phyloP scores from a whole-genome alignment of 2,113 vertebrate species.

The Platichthys stellatus region DNA sequence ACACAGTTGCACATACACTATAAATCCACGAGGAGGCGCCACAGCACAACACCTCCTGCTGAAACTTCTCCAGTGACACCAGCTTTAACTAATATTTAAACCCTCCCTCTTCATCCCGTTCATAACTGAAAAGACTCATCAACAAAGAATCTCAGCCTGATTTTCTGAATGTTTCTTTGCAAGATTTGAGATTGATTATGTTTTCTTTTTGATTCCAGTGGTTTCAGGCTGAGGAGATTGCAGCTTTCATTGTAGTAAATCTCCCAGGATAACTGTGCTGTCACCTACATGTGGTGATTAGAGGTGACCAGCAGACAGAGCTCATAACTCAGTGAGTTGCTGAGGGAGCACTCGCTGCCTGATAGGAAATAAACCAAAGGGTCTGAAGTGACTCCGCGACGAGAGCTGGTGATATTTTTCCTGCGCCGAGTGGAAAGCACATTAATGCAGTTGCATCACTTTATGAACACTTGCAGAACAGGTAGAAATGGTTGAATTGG shows the following conservation, averaged over 20 bases:
- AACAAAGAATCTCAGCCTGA: neutral
- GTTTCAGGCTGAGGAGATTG: constrained; percentile 1
- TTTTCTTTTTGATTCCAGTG: neutral
- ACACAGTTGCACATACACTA: no score
- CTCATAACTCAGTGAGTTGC: constrained; percentile 24
- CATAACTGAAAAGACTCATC: neutral
- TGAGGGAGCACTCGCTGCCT: constrained; percentile 3
- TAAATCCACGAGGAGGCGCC: no score
- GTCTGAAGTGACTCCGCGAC: neutral
- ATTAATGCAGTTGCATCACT: neutral
- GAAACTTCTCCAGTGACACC: no score
- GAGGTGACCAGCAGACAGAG: constrained; percentile 22
- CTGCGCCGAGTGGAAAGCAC: neutral
- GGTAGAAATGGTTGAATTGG: neutral
- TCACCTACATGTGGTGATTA: constrained; percentile 39
- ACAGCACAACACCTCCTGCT: no score
- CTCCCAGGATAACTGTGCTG: constrained; percentile 26
- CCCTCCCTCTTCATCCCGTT: neutral
- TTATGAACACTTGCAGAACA: neutral
- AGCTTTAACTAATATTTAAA: neutral
- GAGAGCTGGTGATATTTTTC: neutral
- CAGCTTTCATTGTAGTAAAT: constrained; percentile 33
- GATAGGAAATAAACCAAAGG: neutral
- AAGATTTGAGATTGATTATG: neutral
- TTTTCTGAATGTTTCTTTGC: neutral